These are phyloP conservation scores for Sus cebifrons DNA, from an alignment of 2,797 vertebrate genomes.

Conservation along the genomic window DNA sequence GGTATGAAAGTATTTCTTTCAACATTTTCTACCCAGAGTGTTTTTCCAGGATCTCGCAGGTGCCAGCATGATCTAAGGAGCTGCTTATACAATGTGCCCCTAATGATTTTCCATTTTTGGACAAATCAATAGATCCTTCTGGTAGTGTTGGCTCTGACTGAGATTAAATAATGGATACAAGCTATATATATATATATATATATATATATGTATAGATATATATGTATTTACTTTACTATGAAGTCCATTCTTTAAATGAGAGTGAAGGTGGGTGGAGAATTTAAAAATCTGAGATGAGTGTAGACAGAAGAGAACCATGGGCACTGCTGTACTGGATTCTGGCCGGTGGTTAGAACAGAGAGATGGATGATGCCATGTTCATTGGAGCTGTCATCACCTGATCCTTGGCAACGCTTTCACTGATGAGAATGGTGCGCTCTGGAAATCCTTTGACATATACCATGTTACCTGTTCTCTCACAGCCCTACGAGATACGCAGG, in stretches of 20 bases:
- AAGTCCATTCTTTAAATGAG: slow-evolving; percentile 48
- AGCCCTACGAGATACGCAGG: background rate
- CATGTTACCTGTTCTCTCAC: background rate
- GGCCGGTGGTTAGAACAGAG: background rate
- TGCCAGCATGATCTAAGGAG: slow-evolving; percentile 69
- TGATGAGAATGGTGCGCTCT: background rate
- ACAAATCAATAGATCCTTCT: slow-evolving; percentile 81
- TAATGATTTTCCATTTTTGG: slow-evolving; percentile 71
- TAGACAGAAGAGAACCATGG: background rate
- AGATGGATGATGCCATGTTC: background rate
- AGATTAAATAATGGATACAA: slow-evolving; percentile 76
- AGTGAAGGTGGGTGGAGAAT: background rate
- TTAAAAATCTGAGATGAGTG: background rate
- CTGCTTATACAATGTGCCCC: slow-evolving; percentile 76
- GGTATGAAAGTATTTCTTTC: slow-evolving; percentile 72
- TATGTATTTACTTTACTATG: background rate
- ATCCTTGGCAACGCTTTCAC: background rate
- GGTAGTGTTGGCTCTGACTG: slow-evolving; percentile 55
- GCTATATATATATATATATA: background rate
- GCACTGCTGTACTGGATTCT: accelerated
- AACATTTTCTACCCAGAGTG: slow-evolving; percentile 62
- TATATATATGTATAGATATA: background rate
- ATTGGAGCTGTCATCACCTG: background rate
- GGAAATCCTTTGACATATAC: background rate
- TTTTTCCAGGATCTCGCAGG: slow-evolving; percentile 58